Conservation (phyloP, 2,113 vertebrate species). For the Mesitornis unicolor region DNA sequence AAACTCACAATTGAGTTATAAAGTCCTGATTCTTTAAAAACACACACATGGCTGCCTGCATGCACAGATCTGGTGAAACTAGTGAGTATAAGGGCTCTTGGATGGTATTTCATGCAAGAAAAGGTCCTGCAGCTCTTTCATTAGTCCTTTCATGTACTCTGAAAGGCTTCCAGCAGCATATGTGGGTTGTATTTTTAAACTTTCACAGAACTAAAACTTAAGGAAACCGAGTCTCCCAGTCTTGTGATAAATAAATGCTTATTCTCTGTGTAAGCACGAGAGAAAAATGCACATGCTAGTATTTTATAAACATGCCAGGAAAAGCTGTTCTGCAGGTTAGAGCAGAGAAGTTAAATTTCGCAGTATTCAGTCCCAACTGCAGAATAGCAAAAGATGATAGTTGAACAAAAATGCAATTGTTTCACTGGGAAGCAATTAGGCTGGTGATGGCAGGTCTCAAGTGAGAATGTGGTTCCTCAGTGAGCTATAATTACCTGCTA, state of each 20-base stretch:
- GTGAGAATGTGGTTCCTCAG: background rate
- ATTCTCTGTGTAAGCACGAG: background rate
- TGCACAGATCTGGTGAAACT: background rate
- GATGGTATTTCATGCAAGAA: background rate
- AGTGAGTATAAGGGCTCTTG: background rate
- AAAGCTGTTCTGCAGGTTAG: background rate
- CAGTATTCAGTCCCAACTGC: background rate
- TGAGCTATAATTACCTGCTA: conserved; percentile 18
- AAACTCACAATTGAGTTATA: background rate
- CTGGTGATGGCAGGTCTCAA: conserved; percentile 31
- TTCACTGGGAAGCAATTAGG: conserved; percentile 53
- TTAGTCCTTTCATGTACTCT: background rate
- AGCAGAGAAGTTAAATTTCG: background rate
- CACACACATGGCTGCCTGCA: background rate
- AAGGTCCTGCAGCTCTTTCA: background rate
- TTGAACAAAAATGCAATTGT: conserved; percentile 48
- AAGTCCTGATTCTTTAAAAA: background rate
- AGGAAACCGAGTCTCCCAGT: background rate
- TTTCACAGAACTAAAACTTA: background rate
- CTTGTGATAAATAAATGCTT: background rate
- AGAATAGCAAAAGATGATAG: conserved; percentile 32
- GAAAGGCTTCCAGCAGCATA: background rate
- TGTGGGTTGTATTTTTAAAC: background rate
- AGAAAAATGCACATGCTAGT: background rate
- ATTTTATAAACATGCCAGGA: background rate